phyloP scores from a whole-genome alignment of 2,888 invertebrate genomes.

The Tolmerus cingulatus region DNA sequence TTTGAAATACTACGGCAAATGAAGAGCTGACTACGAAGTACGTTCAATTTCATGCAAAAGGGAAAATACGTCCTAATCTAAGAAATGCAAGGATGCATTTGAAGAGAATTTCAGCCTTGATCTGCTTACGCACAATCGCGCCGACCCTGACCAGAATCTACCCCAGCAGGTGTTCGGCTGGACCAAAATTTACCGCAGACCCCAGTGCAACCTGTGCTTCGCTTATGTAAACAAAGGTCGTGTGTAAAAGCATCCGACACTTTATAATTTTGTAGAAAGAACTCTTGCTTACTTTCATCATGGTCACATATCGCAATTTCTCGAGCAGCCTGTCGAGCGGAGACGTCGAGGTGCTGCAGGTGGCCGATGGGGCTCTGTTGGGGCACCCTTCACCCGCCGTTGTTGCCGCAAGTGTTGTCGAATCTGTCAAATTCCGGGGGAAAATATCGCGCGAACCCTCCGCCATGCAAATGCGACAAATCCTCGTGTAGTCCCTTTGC shows the following conservation, averaged over 20 bases:
- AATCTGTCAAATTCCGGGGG: background rate
- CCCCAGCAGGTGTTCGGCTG: background rate
- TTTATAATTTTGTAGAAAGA: background rate
- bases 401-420: background rate
- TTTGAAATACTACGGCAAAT: no score
- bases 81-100: no score
- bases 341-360: background rate
- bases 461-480: conserved; percentile 50
- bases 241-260: background rate
- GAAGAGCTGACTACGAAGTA: no score
- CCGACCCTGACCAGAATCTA: background rate
- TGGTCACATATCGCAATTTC: conserved; percentile 50
- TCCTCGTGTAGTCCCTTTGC: conserved; percentile 47
- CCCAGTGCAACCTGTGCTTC: background rate
- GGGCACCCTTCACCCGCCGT: background rate
- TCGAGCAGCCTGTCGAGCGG: conserved; percentile 48
- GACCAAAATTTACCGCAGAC: background rate
- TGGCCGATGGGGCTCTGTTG: background rate
- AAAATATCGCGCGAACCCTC: conserved; percentile 50
- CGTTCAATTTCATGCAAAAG: no score
- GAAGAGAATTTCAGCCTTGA: background rate
- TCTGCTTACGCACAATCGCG: background rate
- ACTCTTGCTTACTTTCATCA: conserved; percentile 49
- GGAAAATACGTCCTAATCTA: no score
- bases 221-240: background rate